phyloP scores from a whole-genome alignment of 1,140 invertebrate species.

The Ostrea edulis region DNA sequence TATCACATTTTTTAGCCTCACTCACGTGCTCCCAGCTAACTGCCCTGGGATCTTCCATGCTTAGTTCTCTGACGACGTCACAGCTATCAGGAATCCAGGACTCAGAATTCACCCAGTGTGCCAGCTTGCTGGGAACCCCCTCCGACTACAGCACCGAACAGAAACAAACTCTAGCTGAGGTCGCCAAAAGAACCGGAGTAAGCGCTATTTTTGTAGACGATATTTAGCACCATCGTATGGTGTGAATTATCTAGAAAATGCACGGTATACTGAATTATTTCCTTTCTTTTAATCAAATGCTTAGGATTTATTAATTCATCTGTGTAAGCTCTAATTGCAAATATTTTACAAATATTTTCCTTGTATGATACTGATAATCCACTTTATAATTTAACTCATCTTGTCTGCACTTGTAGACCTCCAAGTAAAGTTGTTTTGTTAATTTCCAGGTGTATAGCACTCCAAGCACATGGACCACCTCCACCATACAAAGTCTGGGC shows the following conservation, averaged over 20 bases:
- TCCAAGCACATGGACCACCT: slow-evolving; percentile 42
- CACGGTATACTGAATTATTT: too few species aligned
- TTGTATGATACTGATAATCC: too few species aligned
- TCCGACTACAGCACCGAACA: slow-evolving; percentile 31
- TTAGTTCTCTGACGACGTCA: slow-evolving; percentile 40
- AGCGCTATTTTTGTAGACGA: background rate
- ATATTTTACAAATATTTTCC: too few species aligned
- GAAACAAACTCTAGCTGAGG: slow-evolving; percentile 15
- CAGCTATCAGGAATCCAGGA: slow-evolving; percentile 41
- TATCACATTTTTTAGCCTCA: background rate
- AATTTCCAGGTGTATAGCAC: slow-evolving; percentile 48
- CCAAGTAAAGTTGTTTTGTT: too few species aligned
- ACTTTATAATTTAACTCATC: too few species aligned
- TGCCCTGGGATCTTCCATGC: slow-evolving; percentile 35
- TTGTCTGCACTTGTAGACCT: too few species aligned
- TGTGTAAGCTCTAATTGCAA: too few species aligned
- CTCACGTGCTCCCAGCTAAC: slow-evolving; percentile 44
- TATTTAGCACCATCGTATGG: too few species aligned
- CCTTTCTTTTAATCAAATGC: too few species aligned
- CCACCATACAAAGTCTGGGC: slow-evolving; percentile 46
- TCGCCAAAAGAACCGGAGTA: slow-evolving; percentile 44
- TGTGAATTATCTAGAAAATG: too few species aligned
- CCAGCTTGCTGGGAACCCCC: slow-evolving; percentile 25
- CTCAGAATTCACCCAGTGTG: slow-evolving; percentile 41
- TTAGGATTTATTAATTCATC: too few species aligned